Percentiles rank a stretch among this genome's conserved stretches.
These are phyloP conservation scores for Helarctos malayanus DNA, from an alignment of 2,797 vertebrate species.

Conservation along the genomic window DNA sequence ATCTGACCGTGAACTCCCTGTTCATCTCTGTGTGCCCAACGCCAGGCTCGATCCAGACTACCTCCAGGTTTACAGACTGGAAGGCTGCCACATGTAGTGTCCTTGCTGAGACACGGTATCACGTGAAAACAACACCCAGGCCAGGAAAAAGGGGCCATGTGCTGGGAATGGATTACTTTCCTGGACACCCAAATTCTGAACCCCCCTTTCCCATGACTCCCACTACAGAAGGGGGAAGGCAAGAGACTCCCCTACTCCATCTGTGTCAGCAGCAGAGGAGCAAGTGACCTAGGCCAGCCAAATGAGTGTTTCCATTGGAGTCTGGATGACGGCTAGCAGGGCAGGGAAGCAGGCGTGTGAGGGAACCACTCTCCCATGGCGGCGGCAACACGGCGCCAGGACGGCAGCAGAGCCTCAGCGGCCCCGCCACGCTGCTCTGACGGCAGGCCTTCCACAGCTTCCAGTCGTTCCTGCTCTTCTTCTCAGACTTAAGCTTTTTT, in stretches of 20 bases:
- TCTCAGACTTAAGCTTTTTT: background rate
- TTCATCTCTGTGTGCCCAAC: background rate
- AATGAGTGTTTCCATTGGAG: background rate
- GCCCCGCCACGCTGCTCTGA: rapidly evolving
- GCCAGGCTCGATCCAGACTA: background rate
- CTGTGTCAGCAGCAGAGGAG: background rate
- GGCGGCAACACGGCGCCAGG: no score
- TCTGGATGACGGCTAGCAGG: background rate
- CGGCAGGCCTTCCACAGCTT: background rate
- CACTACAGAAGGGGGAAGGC: background rate
- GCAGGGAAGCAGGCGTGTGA: no score
- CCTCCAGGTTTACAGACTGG: background rate
- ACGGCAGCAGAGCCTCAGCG: background rate
- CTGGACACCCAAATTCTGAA: background rate
- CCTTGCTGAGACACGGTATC: background rate
- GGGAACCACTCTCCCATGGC: background rate
- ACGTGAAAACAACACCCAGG: background rate
- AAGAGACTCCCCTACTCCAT: background rate
- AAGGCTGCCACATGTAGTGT: background rate
- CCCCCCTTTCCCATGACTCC: background rate
- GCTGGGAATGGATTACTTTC: background rate
- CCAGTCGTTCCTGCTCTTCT: background rate
- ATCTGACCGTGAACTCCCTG: rapidly evolving
- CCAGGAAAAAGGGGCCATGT: background rate
- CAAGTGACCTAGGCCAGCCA: background rate